phyloP scores from a whole-genome alignment of 2,797 vertebrate genomes.

The Prunella strophiata region DNA sequence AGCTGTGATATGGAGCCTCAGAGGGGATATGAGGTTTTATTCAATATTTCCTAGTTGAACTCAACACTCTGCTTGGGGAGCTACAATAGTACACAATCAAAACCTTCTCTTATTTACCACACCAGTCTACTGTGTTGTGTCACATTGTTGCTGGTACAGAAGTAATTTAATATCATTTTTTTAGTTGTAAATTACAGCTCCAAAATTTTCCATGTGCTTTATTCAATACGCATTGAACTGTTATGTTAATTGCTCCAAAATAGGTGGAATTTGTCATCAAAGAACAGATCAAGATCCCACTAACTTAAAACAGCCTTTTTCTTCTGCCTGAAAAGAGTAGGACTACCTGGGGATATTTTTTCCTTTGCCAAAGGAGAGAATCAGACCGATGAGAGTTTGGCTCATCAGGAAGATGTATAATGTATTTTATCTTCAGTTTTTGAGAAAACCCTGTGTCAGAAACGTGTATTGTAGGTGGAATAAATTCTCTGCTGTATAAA shows the following conservation, averaged over 20 bases:
- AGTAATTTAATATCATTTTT: constrained; percentile 17
- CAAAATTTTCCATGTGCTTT: constrained; percentile 10
- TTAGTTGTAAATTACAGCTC: constrained; percentile 36
- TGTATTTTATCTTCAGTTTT: constrained; percentile 48
- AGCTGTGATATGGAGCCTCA: background rate
- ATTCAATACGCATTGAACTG: background rate
- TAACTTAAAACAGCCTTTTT: constrained; percentile 3
- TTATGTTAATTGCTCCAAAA: background rate
- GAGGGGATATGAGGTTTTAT: background rate
- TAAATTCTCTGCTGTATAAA: constrained; percentile 66
- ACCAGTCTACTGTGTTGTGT: background rate
- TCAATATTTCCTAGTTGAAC: background rate
- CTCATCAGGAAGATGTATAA: constrained; percentile 39
- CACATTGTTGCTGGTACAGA: background rate
- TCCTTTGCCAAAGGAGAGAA: background rate
- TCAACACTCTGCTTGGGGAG: background rate
- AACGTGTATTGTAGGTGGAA: constrained; percentile 67
- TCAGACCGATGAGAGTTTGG: background rate
- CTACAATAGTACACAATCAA: background rate
- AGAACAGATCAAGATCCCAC: background rate
- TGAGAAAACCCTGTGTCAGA: constrained; percentile 69
- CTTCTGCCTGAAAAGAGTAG: background rate
- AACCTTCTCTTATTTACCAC: constrained; percentile 27
- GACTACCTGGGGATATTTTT: constrained; percentile 13
- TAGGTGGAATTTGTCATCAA: constrained; percentile 17